Conservation (phyloP, 2,113 vertebrate genomes). For the Onychostruthus taczanowskii region DNA sequence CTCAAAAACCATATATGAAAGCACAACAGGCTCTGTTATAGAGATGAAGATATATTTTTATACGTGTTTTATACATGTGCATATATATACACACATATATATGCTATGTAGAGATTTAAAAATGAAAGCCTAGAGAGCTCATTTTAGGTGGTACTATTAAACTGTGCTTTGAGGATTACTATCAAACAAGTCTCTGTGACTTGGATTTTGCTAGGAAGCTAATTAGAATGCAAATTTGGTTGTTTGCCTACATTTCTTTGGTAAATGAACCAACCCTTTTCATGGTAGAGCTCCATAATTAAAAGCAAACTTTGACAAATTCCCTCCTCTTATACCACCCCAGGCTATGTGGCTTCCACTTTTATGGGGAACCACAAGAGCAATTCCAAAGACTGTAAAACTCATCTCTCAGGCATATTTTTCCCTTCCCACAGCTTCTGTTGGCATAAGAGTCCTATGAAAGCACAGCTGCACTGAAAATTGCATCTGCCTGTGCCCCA, state of each 20-base stretch:
- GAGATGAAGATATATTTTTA: not conserved
- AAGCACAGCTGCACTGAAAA: not conserved
- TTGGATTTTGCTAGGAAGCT: not conserved
- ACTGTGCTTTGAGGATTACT: not conserved
- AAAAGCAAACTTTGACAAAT: not conserved
- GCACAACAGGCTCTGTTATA: not conserved
- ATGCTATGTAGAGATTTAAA: not conserved
- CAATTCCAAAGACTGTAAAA: not conserved
- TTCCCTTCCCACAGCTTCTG: not conserved
- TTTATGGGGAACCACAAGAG: not conserved
- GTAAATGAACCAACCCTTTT: not conserved
- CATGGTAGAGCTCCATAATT: not conserved
- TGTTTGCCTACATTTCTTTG: not conserved
- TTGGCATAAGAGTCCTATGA: not conserved
- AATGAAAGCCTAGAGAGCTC: not conserved
- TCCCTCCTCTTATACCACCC: not conserved
- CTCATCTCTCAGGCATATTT: not conserved
- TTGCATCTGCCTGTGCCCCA: not conserved
- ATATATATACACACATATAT: fast-evolving
- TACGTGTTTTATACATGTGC: not conserved
- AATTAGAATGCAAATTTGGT: not conserved
- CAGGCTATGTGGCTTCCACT: not conserved
- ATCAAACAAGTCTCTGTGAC: not conserved
- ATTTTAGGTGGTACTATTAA: not conserved
- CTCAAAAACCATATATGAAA: not conserved